phyloP scores from a whole-genome alignment of 2,888 invertebrate genomes.

The Athripsodes cinereus region DNA sequence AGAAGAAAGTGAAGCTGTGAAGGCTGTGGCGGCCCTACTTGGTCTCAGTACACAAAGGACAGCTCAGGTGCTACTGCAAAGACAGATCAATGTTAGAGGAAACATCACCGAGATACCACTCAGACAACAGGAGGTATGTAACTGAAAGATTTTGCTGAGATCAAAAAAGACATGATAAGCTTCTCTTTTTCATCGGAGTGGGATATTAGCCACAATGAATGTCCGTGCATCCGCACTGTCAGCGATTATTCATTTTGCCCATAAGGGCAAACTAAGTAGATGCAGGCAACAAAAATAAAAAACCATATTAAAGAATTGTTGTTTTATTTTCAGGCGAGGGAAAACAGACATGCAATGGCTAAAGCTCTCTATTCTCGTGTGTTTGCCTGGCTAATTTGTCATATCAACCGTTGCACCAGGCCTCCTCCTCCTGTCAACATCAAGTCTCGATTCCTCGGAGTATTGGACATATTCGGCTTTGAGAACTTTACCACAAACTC shows the following conservation, averaged over 20 bases:
- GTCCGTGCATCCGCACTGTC: too few relatives aligned
- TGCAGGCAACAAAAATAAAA: not conserved
- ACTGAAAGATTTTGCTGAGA: too few relatives aligned
- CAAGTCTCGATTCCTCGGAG: constrained; percentile 68
- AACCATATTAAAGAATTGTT: not conserved
- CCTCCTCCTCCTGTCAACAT: constrained; percentile 84
- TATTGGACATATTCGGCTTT: constrained; percentile 90
- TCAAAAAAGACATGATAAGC: too few relatives aligned
- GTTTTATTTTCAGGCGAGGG: constrained; percentile 59
- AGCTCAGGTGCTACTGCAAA: constrained; percentile 64
- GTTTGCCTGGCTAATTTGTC: constrained; percentile 88
- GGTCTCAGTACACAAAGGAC: constrained; percentile 71
- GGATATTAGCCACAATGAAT: too few relatives aligned
- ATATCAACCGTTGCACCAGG: constrained; percentile 87
- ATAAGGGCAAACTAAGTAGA: not conserved
- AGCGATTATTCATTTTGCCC: not conserved
- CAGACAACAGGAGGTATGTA: constrained; percentile 69
- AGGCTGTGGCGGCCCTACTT: constrained; percentile 68
- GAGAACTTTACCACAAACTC: constrained; percentile 90
- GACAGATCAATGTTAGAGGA: constrained; percentile 88
- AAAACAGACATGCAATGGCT: constrained; percentile 91
- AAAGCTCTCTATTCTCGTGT: constrained; percentile 85
- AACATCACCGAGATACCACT: constrained; percentile 90
- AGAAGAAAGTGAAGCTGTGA: constrained; percentile 62
- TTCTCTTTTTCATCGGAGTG: too few relatives aligned